Evolutionary conservation across 1,140 invertebrate genomes (phyloP).

Genomic region (Drosophila ananassae): DNA sequence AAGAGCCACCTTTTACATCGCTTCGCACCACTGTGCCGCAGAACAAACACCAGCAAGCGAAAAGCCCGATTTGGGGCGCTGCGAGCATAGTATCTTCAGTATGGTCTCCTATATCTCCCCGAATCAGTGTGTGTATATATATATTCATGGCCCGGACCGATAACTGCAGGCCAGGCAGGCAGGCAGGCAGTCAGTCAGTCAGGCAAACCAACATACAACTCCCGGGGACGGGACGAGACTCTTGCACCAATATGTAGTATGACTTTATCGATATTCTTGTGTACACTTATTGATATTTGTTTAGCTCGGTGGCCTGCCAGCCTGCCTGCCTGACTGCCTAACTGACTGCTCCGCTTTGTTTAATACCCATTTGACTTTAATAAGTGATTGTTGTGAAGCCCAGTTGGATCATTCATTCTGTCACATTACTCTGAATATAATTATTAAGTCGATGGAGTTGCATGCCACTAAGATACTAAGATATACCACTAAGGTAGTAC

Average conservation of each 20-base stretch:
- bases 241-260: neutral
- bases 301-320: slow-evolving; percentile 53
- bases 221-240: neutral
- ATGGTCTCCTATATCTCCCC: slow-evolving; percentile 11
- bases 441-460: too few species aligned
- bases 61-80: slow-evolving; percentile 65
- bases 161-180: slow-evolving; percentile 16
- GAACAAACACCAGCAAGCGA: slow-evolving; percentile 60
- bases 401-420: slow-evolving; percentile 9
- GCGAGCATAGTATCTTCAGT: slow-evolving; percentile 46
- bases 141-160: slow-evolving; percentile 3
- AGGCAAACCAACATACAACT: neutral
- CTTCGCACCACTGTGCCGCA: slow-evolving; percentile 43
- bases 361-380: slow-evolving; percentile 84
- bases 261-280: slow-evolving; percentile 49
- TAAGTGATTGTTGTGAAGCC: slow-evolving; percentile 80
- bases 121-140: slow-evolving; percentile 16
- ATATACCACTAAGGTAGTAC: too few species aligned
- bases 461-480: too few species aligned
- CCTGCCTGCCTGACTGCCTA: neutral
- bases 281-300: slow-evolving; percentile 76
- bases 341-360: slow-evolving; percentile 56
- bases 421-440: too few species aligned
- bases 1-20: neutral
- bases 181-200: too few species aligned